phyloP scores from a whole-genome alignment of 2,888 invertebrate genomes.

The Cistogaster globosa region DNA sequence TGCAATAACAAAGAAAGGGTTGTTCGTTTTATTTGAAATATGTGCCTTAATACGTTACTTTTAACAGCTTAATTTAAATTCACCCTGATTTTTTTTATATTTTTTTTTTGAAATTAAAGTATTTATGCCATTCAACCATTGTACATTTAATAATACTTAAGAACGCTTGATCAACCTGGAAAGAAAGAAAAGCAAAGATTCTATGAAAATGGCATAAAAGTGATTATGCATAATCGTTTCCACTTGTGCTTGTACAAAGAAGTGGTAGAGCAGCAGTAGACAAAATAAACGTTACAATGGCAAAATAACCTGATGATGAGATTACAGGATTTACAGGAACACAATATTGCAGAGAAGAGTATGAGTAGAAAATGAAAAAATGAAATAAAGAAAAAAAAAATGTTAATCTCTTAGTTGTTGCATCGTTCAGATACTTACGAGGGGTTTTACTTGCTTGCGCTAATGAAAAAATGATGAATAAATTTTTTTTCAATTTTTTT shows the following conservation, averaged over 20 bases:
- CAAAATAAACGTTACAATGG: slow-evolving; percentile 53
- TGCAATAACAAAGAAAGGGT: slow-evolving; percentile 48
- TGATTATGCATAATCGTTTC: slow-evolving; percentile 76
- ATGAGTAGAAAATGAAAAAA: slow-evolving; percentile 5
- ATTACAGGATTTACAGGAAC: slow-evolving; percentile 71
- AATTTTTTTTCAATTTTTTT: slow-evolving; percentile 5
- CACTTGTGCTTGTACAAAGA: slow-evolving; percentile 72
- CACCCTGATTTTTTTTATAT: slow-evolving; percentile 63
- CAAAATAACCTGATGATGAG: slow-evolving; percentile 73
- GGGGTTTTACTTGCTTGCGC: slow-evolving; percentile 20
- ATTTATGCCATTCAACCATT: slow-evolving; percentile 64
- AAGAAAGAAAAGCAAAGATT: slow-evolving; percentile 27
- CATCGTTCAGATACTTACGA: slow-evolving; percentile 28
- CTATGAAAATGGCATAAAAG: slow-evolving; percentile 71
- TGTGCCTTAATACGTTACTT: slow-evolving; percentile 68
- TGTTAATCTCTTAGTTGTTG: slow-evolving; percentile 67
- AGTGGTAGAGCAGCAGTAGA: slow-evolving; percentile 58
- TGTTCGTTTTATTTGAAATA: slow-evolving; percentile 26
- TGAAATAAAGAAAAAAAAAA: neutral
- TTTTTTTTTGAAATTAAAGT: slow-evolving; percentile 3
- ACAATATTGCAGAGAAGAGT: slow-evolving; percentile 45
- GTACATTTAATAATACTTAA: slow-evolving; percentile 70
- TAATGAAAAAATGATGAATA: slow-evolving; percentile 61
- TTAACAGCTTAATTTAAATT: slow-evolving; percentile 70
- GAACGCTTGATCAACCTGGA: slow-evolving; percentile 74